These are phyloP conservation scores for Eulemur rufifrons DNA, from an alignment of 2,113 vertebrate species.

Conservation along the genomic window DNA sequence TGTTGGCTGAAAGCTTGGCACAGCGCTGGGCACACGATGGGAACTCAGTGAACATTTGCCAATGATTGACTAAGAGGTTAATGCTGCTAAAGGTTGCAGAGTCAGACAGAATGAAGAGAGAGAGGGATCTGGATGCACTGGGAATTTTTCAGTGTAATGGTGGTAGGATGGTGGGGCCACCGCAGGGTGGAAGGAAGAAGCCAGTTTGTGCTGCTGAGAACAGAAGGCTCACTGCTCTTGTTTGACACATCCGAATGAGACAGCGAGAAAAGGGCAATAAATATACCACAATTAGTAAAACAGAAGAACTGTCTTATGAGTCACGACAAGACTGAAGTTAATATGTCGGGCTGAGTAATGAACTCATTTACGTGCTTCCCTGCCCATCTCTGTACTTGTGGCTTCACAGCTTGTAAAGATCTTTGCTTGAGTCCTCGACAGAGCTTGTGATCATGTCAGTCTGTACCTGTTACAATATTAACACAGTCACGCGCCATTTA, in stretches of 20 bases:
- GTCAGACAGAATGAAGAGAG: background rate
- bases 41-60: background rate
- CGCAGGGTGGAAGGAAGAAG: background rate
- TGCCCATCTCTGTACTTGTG: background rate
- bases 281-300: background rate
- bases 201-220: background rate
- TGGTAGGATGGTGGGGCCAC: background rate
- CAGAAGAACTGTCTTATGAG: constrained; percentile 16
- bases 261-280: background rate
- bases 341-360: background rate
- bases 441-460: background rate
- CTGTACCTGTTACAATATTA: background rate
- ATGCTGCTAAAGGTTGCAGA: background rate
- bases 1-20: background rate
- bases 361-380: background rate
- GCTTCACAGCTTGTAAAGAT: background rate
- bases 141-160: background rate
- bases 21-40: background rate
- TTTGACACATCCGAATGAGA: background rate
- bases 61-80: background rate
- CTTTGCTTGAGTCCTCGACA: background rate
- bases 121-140: background rate
- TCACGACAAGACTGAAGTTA: background rate
- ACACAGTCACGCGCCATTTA: background rate
- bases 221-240: background rate